Evolutionary conservation across 1,140 invertebrate genomes (phyloP), one percentile per base, ranked within the genome.

Genomic region (Acromyrmex charruanus): DNA sequence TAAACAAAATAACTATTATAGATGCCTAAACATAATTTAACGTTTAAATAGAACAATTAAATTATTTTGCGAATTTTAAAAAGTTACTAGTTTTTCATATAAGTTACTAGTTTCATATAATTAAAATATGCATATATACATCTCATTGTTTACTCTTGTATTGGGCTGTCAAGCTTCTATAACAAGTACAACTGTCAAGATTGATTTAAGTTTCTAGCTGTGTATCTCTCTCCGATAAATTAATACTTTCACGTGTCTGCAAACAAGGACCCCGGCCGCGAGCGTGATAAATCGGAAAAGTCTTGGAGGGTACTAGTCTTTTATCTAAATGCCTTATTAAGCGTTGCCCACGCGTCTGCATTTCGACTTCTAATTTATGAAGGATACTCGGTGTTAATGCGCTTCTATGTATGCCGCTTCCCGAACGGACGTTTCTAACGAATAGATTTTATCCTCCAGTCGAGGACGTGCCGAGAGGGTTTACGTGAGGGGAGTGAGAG

Each of bases 291-390:
- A 91, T 91, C 80, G 75, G 80, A 81, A 85, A 90, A 90, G 65
- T 77, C 58, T 69, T 49, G 31, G 63, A 59, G 72, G 31, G 18
- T 51, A 77, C 18, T 18, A 63, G 72, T 77, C 69, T 53, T 90
- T 88, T 90, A 87, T 88, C 84, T 88, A 91, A 91, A 90, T 91
- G 84, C 89, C 87, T 91, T 91, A 91, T 91, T 91, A 91, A 91
- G 55, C 82, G 79, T 90, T 90, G 79, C 87, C 85, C 89, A 90
- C 89, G 89, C 89, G 90, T 81, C 79, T 51, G 49, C 72, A 51
- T 91, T 90, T 89, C 80, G 85, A 81, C 89, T 85, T 21, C 81
- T 91, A 90, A 91, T 91, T 91, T 90, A 91, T 89, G 90, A 91
- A 84, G 82, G 90, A 79, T 89, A 81, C 68, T 68, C 79, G 66